These are phyloP conservation scores for Lutraria rhynchaena DNA, from an alignment of 1,140 invertebrate species.

Conservation along the genomic window DNA sequence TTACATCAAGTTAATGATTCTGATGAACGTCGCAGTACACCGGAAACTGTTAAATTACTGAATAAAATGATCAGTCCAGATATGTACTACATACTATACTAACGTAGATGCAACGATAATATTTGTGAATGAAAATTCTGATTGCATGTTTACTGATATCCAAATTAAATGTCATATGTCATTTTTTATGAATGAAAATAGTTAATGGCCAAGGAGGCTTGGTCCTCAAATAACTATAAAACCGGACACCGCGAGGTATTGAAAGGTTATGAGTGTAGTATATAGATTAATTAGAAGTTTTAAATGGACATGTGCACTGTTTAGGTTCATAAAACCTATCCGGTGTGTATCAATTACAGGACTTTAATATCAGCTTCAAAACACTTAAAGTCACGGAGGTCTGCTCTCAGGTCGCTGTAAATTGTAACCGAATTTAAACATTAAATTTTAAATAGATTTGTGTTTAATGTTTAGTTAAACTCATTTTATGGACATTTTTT, in stretches of 20 bases:
- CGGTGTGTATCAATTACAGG: constrained; percentile 39
- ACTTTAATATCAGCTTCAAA: constrained; percentile 38
- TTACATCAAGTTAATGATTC: no score
- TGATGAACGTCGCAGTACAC: no score
- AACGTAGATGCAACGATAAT: neutral
- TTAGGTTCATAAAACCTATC: constrained; percentile 44
- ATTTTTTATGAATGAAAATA: constrained; percentile 41
- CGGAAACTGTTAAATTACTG: no score
- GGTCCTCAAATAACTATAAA: constrained; percentile 17
- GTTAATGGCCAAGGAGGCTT: constrained; percentile 21
- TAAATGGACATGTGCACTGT: constrained; percentile 15
- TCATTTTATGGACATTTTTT: constrained; percentile 26
- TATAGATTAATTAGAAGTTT: constrained; percentile 42
- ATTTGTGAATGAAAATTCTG: constrained; percentile 13
- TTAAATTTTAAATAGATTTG: constrained; percentile 33
- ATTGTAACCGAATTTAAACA: constrained; percentile 11
- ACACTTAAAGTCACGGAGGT: constrained; percentile 26
- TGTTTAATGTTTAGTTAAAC: constrained; percentile 23
- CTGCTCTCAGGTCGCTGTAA: neutral
- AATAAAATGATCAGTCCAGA: no score
- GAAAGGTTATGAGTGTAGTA: neutral
- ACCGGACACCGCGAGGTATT: constrained; percentile 41
- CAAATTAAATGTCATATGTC: constrained; percentile 7
- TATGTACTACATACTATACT: no score
- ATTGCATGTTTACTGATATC: constrained; percentile 2